phyloP scores from a whole-genome alignment of 2,113 vertebrate genomes.

The Entosphenus tridentatus region DNA sequence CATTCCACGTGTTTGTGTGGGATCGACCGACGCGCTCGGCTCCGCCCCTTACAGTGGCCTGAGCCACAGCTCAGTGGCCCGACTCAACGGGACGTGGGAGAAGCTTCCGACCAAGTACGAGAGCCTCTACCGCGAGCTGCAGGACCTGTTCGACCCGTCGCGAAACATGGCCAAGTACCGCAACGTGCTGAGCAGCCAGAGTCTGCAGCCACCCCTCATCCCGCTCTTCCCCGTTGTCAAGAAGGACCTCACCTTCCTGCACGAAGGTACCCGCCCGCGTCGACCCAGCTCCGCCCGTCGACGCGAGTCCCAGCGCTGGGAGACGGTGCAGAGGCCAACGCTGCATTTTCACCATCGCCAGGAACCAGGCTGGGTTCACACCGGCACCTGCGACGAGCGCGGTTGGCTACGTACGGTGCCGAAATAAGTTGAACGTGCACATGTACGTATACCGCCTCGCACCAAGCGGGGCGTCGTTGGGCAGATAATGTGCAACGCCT shows the following conservation, averaged over 20 bases:
- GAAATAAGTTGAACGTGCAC: no score
- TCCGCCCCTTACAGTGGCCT: conserved; percentile 37
- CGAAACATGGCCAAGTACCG: conserved; percentile 98
- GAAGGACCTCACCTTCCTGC: conserved; percentile 94
- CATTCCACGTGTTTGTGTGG: not conserved
- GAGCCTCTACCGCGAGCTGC: conserved; percentile 85
- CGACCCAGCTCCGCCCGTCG: no score
- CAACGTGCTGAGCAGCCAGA: conserved; percentile 87
- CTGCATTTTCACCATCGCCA: no score
- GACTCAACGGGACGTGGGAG: conserved; percentile 88
- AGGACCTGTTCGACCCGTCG: conserved; percentile 92
- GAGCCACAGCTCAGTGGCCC: conserved; percentile 76
- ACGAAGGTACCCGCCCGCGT: conserved; percentile 43
- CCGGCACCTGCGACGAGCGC: no score
- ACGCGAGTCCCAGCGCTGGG: no score
- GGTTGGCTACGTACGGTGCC: no score
- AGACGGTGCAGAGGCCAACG: no score
- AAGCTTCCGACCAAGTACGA: conserved; percentile 95
- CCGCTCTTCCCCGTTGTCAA: conserved; percentile 95
- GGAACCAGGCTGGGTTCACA: no score
- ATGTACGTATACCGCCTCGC: no score
- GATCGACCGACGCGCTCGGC: conserved; percentile 6
- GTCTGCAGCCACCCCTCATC: conserved; percentile 83
- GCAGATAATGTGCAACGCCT: no score
- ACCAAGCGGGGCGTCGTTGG: no score